Conservation (phyloP, 2,888 invertebrate species). For the Lamellibrachia satsuma region DNA sequence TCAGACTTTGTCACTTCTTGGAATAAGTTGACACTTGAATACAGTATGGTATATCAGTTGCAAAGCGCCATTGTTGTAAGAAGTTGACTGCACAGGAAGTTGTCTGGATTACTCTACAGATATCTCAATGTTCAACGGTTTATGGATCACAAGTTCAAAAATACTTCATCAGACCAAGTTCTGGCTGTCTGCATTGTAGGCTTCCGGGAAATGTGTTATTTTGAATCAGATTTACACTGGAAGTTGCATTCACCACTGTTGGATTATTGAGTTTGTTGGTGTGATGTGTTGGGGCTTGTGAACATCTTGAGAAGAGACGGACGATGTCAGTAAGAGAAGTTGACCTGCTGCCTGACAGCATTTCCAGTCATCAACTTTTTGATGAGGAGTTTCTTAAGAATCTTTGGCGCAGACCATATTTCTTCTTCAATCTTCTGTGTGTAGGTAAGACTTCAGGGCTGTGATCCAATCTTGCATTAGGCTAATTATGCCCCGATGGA, state of each 20-base stretch:
- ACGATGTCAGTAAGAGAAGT: background rate
- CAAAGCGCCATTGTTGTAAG: background rate
- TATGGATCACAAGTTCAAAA: background rate
- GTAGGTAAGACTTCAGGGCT: conserved; percentile 35
- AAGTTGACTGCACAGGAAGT: background rate
- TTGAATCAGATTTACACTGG: background rate
- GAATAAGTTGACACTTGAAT: background rate
- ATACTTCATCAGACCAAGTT: background rate
- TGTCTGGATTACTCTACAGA: background rate
- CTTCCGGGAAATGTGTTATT: background rate
- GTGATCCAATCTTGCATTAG: background rate
- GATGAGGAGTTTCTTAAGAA: background rate
- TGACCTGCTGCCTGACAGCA: background rate
- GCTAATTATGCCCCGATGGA: background rate
- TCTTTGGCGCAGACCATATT: background rate
- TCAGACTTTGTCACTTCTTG: background rate
- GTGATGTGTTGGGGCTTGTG: background rate
- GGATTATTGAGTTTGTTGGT: background rate
- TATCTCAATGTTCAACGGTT: background rate
- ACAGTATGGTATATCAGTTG: background rate
- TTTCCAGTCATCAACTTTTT: background rate
- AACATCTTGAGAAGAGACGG: background rate
- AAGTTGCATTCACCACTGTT: background rate
- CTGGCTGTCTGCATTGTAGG: background rate
- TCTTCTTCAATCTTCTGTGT: conserved; percentile 41